phyloP scores from a whole-genome alignment of 64 coral and sea anemone species.

The Stichodactyla mertensii region DNA sequence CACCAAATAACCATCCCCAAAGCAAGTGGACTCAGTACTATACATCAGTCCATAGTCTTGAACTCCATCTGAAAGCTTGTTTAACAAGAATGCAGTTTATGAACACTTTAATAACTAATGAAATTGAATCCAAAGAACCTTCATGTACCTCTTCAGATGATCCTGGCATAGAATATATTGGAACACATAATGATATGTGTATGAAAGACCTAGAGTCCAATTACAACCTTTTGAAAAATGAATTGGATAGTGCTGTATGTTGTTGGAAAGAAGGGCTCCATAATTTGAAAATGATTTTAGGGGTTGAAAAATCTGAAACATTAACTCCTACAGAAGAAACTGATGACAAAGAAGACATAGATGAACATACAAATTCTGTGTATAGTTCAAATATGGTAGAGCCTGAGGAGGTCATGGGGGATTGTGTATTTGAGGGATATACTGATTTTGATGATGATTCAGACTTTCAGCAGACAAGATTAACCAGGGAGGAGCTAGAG shows the following conservation, averaged over 20 bases:
- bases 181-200: not conserved
- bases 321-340: not conserved
- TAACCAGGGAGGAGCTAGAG: slow-evolving; percentile 47
- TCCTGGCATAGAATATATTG: not conserved
- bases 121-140: slow-evolving; percentile 17
- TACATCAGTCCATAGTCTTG: slow-evolving; percentile 65
- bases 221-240: slow-evolving; percentile 49
- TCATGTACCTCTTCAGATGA: not conserved
- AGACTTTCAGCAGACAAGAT: not conserved
- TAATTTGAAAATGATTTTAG: slow-evolving; percentile 23
- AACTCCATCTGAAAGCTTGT: slow-evolving; percentile 61
- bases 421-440: slow-evolving; percentile 85
- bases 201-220: slow-evolving; percentile 16
- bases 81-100: slow-evolving; percentile 47
- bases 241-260: slow-evolving; percentile 59
- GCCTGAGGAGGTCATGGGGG: slow-evolving; percentile 3
- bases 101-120: slow-evolving; percentile 9
- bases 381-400: not conserved
- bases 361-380: slow-evolving; percentile 1
- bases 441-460: slow-evolving; percentile 49
- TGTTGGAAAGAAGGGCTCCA: slow-evolving; percentile 76
- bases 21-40: slow-evolving; percentile 37
- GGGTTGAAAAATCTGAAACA: not conserved
- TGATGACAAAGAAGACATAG: not conserved
- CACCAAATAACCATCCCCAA: not conserved